Percentiles rank a stretch among this genome's conserved stretches.
phyloP scores from a whole-genome alignment of 2,888 invertebrate species.

The Trichopria drosophilae region DNA sequence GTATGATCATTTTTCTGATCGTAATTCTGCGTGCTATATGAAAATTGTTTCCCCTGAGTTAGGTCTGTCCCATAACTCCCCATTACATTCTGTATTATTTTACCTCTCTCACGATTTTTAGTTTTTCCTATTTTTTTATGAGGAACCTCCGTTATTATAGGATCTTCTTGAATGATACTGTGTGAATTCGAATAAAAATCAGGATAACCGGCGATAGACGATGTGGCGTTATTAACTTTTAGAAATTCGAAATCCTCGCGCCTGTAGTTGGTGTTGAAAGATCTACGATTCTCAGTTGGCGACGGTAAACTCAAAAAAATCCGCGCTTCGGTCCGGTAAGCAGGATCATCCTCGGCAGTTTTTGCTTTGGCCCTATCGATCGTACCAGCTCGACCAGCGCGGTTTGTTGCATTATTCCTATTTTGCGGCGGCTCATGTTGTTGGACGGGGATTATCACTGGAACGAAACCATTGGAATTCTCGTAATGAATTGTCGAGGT shows the following conservation, averaged over 20 bases:
- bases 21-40: not conserved
- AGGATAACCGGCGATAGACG: conserved; percentile 51
- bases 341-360: conserved; percentile 42
- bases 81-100: conserved; percentile 40
- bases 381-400: not conserved
- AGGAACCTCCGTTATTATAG: conserved; percentile 10
- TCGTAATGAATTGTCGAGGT: conserved; percentile 44
- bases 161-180: conserved; percentile 22
- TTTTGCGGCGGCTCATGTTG: conserved; percentile 16
- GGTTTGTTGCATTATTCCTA: conserved; percentile 9
- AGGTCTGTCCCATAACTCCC: conserved; percentile 33
- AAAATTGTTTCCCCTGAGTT: not conserved
- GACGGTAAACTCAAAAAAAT: conserved; percentile 44
- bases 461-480: conserved; percentile 52
- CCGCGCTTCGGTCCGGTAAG: conserved; percentile 46
- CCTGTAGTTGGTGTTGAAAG: conserved; percentile 43
- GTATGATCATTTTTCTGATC: conserved; percentile 6
- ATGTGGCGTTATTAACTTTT: conserved; percentile 52
- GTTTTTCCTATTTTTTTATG: conserved; percentile 15
- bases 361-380: conserved; percentile 12
- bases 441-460: conserved; percentile 40
- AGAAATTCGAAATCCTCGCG: conserved; percentile 52
- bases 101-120: conserved; percentile 34
- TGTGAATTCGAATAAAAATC: conserved; percentile 47
- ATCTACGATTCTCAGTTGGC: conserved; percentile 44